These are phyloP conservation scores for Anguilla marmorata DNA, from an alignment of 2,797 vertebrate species.

Conservation along the genomic window DNA sequence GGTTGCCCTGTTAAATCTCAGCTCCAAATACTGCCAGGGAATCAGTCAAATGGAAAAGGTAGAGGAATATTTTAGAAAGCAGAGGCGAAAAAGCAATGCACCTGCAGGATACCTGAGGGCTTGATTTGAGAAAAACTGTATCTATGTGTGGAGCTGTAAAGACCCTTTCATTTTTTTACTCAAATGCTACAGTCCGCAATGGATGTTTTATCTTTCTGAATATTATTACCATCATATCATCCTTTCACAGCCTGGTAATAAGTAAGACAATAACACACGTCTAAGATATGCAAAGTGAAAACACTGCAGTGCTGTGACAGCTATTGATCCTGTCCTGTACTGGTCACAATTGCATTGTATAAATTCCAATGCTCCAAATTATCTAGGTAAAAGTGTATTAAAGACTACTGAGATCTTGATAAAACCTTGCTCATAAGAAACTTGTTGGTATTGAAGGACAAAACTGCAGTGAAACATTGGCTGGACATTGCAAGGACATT, in stretches of 20 bases:
- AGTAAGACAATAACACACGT: neutral
- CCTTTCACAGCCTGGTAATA: neutral
- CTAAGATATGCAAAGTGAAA: neutral
- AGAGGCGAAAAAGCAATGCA: neutral
- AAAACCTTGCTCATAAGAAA: neutral
- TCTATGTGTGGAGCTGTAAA: neutral
- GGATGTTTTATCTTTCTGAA: neutral
- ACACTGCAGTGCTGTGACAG: neutral
- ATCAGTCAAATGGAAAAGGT: conserved; percentile 30
- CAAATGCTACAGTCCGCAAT: neutral
- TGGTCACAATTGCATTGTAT: too few species aligned
- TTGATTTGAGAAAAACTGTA: neutral
- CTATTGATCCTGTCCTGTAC: neutral
- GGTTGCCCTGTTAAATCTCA: conserved; percentile 85
- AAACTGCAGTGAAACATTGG: too few species aligned
- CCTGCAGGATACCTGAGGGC: neutral
- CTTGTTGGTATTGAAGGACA: neutral
- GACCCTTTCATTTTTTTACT: neutral
- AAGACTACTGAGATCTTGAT: neutral
- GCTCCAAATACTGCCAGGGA: conserved; percentile 85
- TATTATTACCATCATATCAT: neutral
- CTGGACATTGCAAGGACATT: neutral
- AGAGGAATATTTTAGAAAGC: neutral
- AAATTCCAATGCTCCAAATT: neutral
- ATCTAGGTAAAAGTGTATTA: neutral